phyloP scores from a whole-genome alignment of 2,797 vertebrate genomes.

The Glyptemys insculpta region DNA sequence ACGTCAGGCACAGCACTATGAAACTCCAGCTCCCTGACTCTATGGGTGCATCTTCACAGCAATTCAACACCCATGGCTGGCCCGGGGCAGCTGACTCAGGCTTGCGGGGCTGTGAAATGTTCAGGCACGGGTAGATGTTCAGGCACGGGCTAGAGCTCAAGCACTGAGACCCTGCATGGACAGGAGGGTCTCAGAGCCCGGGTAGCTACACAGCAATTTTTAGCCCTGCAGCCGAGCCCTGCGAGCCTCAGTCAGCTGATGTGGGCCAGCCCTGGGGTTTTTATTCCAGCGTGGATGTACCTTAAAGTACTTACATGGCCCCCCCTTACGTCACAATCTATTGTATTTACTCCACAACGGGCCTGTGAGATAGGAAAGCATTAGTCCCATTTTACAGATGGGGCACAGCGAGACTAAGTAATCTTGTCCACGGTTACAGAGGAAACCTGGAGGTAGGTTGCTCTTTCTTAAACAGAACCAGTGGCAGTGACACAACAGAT shows the following conservation, averaged over 20 bases:
- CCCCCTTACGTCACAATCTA: background rate
- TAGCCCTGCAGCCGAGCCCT: background rate
- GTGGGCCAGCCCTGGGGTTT: background rate
- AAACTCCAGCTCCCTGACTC: background rate
- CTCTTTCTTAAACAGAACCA: background rate
- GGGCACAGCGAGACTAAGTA: background rate
- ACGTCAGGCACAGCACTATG: background rate
- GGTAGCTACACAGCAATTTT: background rate
- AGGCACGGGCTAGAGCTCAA: too few species aligned
- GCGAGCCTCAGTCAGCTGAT: background rate
- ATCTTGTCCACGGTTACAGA: rapidly evolving
- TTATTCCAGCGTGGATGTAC: background rate
- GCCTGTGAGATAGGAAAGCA: background rate
- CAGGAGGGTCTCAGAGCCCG: too few species aligned
- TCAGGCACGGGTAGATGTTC: too few species aligned
- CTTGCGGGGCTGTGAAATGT: too few species aligned
- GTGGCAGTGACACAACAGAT: background rate
- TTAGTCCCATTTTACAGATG: background rate
- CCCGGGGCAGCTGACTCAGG: too few species aligned
- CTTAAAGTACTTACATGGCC: background rate
- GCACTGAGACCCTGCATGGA: too few species aligned
- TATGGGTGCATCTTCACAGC: background rate
- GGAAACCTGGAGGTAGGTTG: background rate
- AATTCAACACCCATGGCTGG: background rate
- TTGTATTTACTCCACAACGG: background rate